Conservation (phyloP, 1,140 invertebrate genomes). For the Scaptodrosophila lebanonensis region DNA sequence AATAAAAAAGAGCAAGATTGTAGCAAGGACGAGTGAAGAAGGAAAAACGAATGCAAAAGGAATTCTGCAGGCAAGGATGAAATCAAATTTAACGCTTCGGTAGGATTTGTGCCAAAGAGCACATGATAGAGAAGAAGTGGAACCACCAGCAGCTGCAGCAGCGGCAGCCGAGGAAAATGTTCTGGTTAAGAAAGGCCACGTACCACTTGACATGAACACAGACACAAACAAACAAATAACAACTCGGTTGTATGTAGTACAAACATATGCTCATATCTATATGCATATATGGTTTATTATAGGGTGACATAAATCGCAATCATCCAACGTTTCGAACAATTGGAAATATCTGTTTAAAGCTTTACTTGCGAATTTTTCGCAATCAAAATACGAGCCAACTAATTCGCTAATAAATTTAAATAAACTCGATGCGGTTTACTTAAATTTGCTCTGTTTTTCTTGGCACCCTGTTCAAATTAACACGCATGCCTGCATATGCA, state of each 20-base stretch:
- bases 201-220: slow-evolving; percentile 44
- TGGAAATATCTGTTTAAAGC: too few species aligned
- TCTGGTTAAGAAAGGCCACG: slow-evolving; percentile 35
- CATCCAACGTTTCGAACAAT: too few species aligned
- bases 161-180: slow-evolving; percentile 2
- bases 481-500: slow-evolving; percentile 16
- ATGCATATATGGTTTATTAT: not conserved
- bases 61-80: slow-evolving; percentile 56
- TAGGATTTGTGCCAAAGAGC: slow-evolving; percentile 30
- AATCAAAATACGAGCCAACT: too few species aligned
- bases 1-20: slow-evolving; percentile 10
- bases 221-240: not conserved
- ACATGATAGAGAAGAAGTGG: slow-evolving; percentile 1
- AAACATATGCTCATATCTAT: slow-evolving; percentile 6
- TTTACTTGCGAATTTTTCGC: too few species aligned
- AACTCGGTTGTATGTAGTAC: not conserved
- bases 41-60: slow-evolving; percentile 25
- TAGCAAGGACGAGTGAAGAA: not conserved
- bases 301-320: too few species aligned
- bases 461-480: too few species aligned
- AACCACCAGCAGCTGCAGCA: too few species aligned
- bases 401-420: too few species aligned
- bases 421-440: too few species aligned
- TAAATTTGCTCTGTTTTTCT: too few species aligned
- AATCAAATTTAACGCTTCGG: slow-evolving; percentile 74